Base-by-base conservation (phyloP, 2,113 vertebrate genomes). In the Coryphaenoides rupestris region DNA sequence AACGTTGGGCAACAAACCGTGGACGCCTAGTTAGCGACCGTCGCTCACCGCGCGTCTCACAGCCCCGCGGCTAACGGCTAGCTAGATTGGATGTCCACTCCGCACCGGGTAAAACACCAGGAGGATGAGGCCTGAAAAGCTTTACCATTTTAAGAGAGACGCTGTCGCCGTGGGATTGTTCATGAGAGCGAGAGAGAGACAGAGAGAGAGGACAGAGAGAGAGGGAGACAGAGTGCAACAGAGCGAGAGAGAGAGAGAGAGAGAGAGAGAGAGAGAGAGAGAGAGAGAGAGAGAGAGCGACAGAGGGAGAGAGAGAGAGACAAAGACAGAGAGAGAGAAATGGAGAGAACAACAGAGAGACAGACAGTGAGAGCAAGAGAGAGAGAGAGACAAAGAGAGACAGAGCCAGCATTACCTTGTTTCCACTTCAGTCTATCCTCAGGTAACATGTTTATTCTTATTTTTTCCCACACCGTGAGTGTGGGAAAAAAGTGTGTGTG, bases 101-200 rank as follows among this genome's bases (percentile, higher is more conserved):
- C 55, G 67, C 24, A n/a, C 56, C 60, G 0, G 9, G 69, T 83
- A 82, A 84, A n/a, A 81, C 65, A 79, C 64, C 75, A 66, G 64
- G 60, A 79, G 70, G n/a, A 33, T 28, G 23, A 52, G 62, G n/a
- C n/a, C 77, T 78, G 73, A 87, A n/a, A 76, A 84, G 80, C 72
- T 73, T 86, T 83, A 84, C 70, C 75, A 82, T 82, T 80, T 80
- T 33, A 77, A n/a, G 67, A 68, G 66, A 22, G 14, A 16, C 46
- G 7, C 7, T 21, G 45, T 33, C 47, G 65, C 55, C 63, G 62
- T 23, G 58, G 73, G 24, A 69, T 21, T 15, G 50, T 50, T 4
- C 21, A 26, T 68, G 60, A 14, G 53, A 61, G 65, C 9, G 33
- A 40, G 10, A 13, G 9, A 40, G 33, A 10, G 33, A 26, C 3